These are phyloP conservation scores for Sebastes alutus DNA, from an alignment of 2,797 vertebrate genomes.

Conservation along the genomic window DNA sequence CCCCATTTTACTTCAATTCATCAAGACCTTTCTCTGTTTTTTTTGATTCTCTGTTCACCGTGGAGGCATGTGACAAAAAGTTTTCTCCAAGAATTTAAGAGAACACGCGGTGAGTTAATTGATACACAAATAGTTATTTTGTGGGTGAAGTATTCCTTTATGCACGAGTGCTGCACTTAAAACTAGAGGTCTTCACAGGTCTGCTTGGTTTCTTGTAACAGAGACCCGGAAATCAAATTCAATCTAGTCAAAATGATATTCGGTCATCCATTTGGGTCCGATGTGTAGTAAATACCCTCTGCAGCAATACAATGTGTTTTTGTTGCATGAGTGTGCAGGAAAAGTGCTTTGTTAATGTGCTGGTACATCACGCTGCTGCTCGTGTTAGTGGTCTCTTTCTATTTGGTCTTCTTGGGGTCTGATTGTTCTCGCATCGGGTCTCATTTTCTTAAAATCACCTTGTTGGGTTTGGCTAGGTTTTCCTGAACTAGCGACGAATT, in stretches of 20 bases:
- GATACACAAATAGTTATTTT: too few species aligned
- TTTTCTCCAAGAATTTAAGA: too few species aligned
- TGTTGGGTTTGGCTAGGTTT: not conserved
- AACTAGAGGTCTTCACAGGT: not conserved
- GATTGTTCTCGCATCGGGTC: not conserved
- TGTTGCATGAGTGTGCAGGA: not conserved
- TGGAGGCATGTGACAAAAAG: too few species aligned
- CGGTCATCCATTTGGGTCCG: too few species aligned
- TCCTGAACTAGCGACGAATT: not conserved
- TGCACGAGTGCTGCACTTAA: not conserved
- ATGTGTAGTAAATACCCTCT: not conserved
- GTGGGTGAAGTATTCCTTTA: not conserved
- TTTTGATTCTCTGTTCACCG: too few species aligned
- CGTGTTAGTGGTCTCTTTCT: not conserved
- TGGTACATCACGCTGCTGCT: not conserved
- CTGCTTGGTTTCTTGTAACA: not conserved
- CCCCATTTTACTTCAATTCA: too few species aligned
- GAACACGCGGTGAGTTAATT: too few species aligned
- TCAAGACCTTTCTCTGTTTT: too few species aligned
- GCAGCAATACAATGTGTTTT: not conserved
- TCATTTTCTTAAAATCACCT: not conserved
- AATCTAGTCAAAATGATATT: not conserved
- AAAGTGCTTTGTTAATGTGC: not conserved
- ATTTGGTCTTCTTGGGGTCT: not conserved
- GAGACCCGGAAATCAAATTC: not conserved